These are phyloP conservation scores for human DNA, from an alignment of 2,113 vertebrate genomes.

Conservation along the genomic window DNA sequence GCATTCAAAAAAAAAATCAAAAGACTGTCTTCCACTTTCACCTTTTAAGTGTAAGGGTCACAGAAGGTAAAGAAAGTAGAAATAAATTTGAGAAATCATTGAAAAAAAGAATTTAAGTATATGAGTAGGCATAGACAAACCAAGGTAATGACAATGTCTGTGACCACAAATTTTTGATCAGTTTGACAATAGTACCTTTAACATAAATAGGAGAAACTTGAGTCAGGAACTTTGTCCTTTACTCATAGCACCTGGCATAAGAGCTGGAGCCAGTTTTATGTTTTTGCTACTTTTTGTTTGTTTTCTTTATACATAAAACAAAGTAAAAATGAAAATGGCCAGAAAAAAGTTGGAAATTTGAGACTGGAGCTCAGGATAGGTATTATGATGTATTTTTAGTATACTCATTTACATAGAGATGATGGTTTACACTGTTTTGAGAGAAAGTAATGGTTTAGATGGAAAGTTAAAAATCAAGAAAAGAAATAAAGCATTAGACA, in stretches of 20 bases:
- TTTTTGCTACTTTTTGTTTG: too few species aligned
- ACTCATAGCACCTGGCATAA: too few species aligned
- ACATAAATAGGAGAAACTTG: too few species aligned
- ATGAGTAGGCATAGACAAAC: not conserved
- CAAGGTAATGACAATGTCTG: not conserved
- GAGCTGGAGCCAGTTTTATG: too few species aligned
- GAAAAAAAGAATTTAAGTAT: not conserved
- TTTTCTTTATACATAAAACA: not conserved
- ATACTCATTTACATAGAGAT: not conserved
- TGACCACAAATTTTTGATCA: not conserved
- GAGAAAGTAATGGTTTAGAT: too few species aligned
- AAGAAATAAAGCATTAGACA: too few species aligned
- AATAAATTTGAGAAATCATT: not conserved
- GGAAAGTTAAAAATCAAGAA: too few species aligned
- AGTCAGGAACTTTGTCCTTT: too few species aligned
- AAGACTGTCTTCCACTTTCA: not conserved
- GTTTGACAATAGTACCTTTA: not conserved
- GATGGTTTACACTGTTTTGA: too few species aligned
- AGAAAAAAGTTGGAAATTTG: not conserved
- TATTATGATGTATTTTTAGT: not conserved
- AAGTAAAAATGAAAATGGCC: not conserved
- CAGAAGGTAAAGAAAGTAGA: not conserved
- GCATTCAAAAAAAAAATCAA: not conserved
- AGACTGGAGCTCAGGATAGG: not conserved
- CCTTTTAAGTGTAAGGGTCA: not conserved